Base-by-base conservation (phyloP, 2,113 vertebrate genomes). In the Kryptolebias marmoratus region DNA sequence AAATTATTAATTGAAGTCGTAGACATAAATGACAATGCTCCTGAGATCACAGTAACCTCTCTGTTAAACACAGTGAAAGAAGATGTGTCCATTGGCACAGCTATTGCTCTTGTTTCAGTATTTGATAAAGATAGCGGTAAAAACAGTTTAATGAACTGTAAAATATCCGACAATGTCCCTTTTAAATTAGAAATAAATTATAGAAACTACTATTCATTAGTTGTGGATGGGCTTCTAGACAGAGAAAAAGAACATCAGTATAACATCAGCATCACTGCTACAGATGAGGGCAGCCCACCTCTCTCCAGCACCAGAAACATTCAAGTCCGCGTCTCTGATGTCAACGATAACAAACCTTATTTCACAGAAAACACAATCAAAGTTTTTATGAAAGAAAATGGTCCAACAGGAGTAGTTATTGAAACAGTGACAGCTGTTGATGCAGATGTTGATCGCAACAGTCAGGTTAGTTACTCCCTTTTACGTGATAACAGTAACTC, bases 21-120 rank as follows among this genome's bases (percentile, higher is more conserved):
- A 0, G 96, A 97, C 11, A 81, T 95, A 5, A 98, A 97, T 63
- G 95, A 97, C 57, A 95, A 98, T 5, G 77, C 88, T 0, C 96
- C 96, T 0, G 93, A 96, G 47, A 93, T 97, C 60, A 87, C 89
- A 1, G 15, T 97, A 27, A 91, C 94, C 0, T 94, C 94, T 0
- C 76, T 97, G 0, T 84, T 90, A 18, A 94, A 88, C 48, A 87
- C 87, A 0, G 72, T 97, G 16, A 92, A 91, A 0, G 95, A 97
- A 64, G 92, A 96, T 0, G 88, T 93, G 0, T 59, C 70, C n/a
- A 60, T 85, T 11, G 95, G 87, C 0, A 96, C 96, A 0, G 93
- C 92, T 30, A 88, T 96, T 56, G 95, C 95, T 3, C 85, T 96
- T 7, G 81, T 96, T 11, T 93, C 92, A 9, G 11, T 96, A 2